Evolutionary conservation across 2,797 vertebrate genomes (phyloP).

Genomic region (Cyclopterus lumpus): DNA sequence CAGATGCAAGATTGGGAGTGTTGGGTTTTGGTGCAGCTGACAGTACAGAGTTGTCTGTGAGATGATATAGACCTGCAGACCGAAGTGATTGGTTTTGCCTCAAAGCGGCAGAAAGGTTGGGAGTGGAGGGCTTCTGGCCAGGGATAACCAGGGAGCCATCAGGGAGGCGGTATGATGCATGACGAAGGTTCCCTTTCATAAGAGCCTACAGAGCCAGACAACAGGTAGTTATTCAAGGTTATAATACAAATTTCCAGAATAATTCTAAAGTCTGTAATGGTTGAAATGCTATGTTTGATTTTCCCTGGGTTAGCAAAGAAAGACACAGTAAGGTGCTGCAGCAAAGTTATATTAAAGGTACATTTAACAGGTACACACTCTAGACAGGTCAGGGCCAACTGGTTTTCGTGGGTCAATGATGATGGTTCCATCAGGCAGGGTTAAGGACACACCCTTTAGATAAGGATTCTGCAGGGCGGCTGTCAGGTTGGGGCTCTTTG

Average conservation of each 20-base stretch:
- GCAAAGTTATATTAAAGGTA: neutral
- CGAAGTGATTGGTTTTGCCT: conserved; percentile 74
- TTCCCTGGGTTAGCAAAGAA: neutral
- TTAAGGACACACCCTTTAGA: conserved; percentile 76
- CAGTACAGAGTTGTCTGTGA: conserved; percentile 73
- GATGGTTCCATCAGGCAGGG: conserved; percentile 81
- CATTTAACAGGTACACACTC: conserved; percentile 53
- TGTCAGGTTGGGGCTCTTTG: conserved; percentile 72
- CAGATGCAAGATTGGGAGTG: conserved; percentile 67
- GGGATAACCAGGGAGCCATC: conserved; percentile 80
- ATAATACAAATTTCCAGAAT: neutral
- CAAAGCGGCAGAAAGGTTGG: conserved; percentile 76
- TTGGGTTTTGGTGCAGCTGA: conserved; percentile 70
- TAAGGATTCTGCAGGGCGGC: conserved; percentile 80
- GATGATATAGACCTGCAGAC: conserved; percentile 63
- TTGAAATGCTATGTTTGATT: conserved; percentile 1
- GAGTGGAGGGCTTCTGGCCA: conserved; percentile 71
- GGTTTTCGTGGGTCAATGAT: conserved; percentile 81
- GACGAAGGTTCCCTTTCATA: conserved; percentile 71
- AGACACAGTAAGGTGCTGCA: neutral
- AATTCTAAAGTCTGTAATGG: neutral
- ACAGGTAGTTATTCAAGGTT: neutral
- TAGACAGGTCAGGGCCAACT: conserved; percentile 69
- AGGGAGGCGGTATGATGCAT: conserved; percentile 77
- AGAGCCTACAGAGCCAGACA: conserved; percentile 68